A percentile compares a stretch with the other conserved stretches of the same genome.
Conservation (phyloP, 2,113 vertebrate species). For the Lophura nycthemera region DNA sequence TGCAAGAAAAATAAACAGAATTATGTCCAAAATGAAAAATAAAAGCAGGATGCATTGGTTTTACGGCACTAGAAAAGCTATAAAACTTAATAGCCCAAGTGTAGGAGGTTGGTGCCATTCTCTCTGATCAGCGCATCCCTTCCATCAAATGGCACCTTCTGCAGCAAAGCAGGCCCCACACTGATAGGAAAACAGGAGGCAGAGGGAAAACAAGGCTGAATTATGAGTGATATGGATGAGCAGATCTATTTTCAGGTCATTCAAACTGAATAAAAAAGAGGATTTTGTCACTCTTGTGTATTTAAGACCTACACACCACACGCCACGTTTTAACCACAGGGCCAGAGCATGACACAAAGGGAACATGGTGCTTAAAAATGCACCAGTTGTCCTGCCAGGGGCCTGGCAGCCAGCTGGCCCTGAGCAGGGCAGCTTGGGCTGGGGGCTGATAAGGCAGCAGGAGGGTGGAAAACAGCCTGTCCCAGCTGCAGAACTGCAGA, state of each 20-base stretch:
- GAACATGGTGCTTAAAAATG: neutral
- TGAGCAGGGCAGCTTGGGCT: neutral
- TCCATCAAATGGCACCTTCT: neutral
- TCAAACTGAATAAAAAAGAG: neutral
- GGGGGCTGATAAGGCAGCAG: neutral
- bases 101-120: neutral
- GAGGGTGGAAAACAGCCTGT: neutral
- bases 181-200: slow-evolving; percentile 12
- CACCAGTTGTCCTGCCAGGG: neutral
- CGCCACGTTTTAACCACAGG: neutral
- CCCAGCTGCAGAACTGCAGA: neutral
- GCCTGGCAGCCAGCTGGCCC: neutral
- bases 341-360: neutral
- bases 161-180: slow-evolving; percentile 10
- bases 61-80: slow-evolving; percentile 11
- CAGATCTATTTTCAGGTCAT: neutral
- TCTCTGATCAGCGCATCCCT: neutral
- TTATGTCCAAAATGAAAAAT: slow-evolving; percentile 54
- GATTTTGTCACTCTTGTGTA: neutral
- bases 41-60: slow-evolving; percentile 32
- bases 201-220: neutral
- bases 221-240: neutral
- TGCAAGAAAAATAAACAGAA: slow-evolving; percentile 65
- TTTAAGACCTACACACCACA: neutral
- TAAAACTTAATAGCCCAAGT: slow-evolving; percentile 18